Percentiles rank a stretch among this genome's conserved stretches.
Evolutionary conservation across 1,140 invertebrate species (phyloP).

Genomic region (Camponotus pennsylvanicus): DNA sequence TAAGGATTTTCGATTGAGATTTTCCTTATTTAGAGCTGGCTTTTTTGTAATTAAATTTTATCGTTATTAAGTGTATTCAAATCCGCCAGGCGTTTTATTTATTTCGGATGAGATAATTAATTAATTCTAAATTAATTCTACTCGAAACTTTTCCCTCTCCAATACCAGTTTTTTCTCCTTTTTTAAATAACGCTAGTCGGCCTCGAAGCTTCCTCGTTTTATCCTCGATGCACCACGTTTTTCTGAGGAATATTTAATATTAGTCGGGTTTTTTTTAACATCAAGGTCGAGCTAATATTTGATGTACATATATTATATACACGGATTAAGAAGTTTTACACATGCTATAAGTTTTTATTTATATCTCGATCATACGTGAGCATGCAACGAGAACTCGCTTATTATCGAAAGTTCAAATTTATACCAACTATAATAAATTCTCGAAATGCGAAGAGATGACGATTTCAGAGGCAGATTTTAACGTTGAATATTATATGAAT

Average conservation of each 20-base stretch:
- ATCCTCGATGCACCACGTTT: background rate
- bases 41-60: too few species aligned
- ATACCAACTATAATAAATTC: background rate
- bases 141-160: background rate
- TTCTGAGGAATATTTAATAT: slow-evolving; percentile 12
- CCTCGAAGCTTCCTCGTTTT: slow-evolving; percentile 3
- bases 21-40: background rate
- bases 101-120: slow-evolving; percentile 15
- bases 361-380: background rate
- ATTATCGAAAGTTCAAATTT: background rate
- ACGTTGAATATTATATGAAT: background rate
- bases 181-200: background rate
- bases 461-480: background rate
- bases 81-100: background rate
- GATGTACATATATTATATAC: background rate
- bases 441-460: background rate
- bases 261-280: slow-evolving; percentile 11
- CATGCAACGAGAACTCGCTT: background rate
- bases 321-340: background rate
- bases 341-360: background rate
- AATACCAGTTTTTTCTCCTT: background rate
- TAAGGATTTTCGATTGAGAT: background rate
- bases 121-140: background rate
- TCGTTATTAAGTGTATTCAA: too few species aligned
- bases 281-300: slow-evolving; percentile 3